phyloP scores from a whole-genome alignment of 2,888 invertebrate species.

The Stenichneumon culpator region DNA sequence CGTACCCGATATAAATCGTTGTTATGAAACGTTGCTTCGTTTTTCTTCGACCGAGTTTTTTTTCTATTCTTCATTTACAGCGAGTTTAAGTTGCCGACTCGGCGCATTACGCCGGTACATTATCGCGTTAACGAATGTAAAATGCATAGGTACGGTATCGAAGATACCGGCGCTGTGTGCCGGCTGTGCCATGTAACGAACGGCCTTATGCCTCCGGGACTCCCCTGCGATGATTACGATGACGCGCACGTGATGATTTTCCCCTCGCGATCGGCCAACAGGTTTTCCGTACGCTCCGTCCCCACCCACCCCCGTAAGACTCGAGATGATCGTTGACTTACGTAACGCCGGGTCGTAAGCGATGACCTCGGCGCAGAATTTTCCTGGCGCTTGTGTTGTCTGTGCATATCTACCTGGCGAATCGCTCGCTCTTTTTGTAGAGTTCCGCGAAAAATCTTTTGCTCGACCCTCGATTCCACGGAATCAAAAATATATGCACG shows the following conservation, averaged over 20 bases:
- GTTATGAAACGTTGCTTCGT: not conserved
- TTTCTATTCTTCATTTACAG: not conserved
- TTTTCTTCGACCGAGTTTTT: conserved; percentile 13
- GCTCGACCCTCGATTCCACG: not conserved
- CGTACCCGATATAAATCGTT: not conserved
- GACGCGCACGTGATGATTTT: conserved; percentile 72
- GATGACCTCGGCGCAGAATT: conserved; percentile 64
- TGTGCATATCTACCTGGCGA: conserved; percentile 9
- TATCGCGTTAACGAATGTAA: conserved; percentile 58
- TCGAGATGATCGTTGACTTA: conserved; percentile 69
- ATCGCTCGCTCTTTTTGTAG: conserved; percentile 16
- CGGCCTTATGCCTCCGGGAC: conserved; percentile 34
- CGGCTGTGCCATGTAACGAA: conserved; percentile 18
- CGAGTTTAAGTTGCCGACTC: not conserved
- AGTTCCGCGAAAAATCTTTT: not conserved
- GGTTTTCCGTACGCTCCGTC: conserved; percentile 70
- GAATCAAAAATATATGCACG: not conserved
- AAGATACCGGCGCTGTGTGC: conserved; percentile 5
- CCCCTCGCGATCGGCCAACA: conserved; percentile 72
- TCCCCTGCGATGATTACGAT: conserved; percentile 60
- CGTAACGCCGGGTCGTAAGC: conserved; percentile 71
- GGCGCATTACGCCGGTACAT: conserved; percentile 43
- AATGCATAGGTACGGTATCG: conserved; percentile 33
- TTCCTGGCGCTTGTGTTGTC: conserved; percentile 26
- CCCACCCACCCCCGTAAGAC: not conserved